Base-by-base conservation (phyloP, 2,888 invertebrate species). In the Drosophila conformis region DNA sequence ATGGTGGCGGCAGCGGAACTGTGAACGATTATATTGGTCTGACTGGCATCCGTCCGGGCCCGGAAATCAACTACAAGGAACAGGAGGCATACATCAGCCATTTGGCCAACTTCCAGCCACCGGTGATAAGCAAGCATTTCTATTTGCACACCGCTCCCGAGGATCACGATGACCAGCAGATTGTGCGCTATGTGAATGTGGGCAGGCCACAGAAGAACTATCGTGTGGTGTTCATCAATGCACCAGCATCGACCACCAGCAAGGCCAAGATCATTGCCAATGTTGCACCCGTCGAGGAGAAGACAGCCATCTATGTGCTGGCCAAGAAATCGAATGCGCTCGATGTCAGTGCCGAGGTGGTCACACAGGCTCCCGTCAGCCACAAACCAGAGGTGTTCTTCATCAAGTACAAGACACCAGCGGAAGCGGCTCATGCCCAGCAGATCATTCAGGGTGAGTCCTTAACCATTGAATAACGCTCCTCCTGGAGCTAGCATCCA, bases 371-470 rank as follows among this genome's bases (percentile, higher is more conserved):
- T 42, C 87, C 90, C 0, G 80, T 80, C 4, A 85, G 82, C 56
- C 76, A 83, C 68, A 93, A 93, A 75, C 93, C 93, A 29, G 93
- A 93, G 76, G 93, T 93, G 3, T 93, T 90, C 89, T 93, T 92
- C 64, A 90, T 93, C 66, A 93, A 93, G 76, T 93, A 93, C 83
- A 93, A 92, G 80, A 93, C 92, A 3, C 90, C 93, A 35, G 87
- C 90, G 67, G 93, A 93, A 81, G 93, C 93, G 11, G 70, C 83
- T 6, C 91, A 91, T 75, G 93, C 93, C 29, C 92, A 92, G 69
- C 91, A 91, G 58, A 83, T 90, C 42, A 92, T 93, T 69, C 93
- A 93, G 81, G 84, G 92, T 92, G 63, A 67, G 75, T 68, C 25
- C 25, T 25, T 4, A 15, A 4, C 4, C 46, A 2, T 25, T 25